Conservation (phyloP, 1,140 invertebrate species). For the Aphaenogaster rudis region DNA sequence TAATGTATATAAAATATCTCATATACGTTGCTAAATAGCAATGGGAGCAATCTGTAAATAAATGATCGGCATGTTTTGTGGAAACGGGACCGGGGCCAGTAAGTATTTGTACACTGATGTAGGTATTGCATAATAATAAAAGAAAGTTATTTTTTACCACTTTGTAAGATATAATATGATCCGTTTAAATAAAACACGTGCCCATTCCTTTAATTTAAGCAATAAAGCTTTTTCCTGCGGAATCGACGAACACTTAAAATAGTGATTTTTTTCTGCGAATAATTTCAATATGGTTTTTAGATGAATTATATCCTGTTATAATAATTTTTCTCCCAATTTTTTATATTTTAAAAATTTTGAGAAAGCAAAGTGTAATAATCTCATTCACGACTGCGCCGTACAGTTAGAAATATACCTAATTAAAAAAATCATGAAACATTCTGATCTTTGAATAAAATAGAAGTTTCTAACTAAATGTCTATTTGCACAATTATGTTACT, state of each 20-base stretch:
- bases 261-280: neutral
- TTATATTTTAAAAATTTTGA: neutral
- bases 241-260: neutral
- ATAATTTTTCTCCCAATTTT: too few relatives aligned
- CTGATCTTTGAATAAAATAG: neutral
- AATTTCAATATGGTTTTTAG: too few relatives aligned
- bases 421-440: neutral
- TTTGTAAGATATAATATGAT: neutral
- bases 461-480: neutral
- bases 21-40: conserved; percentile 46
- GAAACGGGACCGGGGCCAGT: conserved; percentile 77
- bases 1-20: neutral
- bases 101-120: conserved; percentile 69
- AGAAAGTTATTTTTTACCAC: conserved; percentile 33
- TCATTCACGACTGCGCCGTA: too few relatives aligned
- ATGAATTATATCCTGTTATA: neutral
- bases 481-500: neutral
- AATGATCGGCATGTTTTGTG: conserved; percentile 58
- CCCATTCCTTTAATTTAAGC: conserved; percentile 18
- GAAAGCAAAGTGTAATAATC: neutral
- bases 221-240: neutral
- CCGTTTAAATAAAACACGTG: neutral
- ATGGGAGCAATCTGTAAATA: conserved; percentile 70
- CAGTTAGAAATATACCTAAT: too few relatives aligned
- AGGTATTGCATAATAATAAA: conserved; percentile 53